Conservation (phyloP, 2,113 vertebrate genomes). For the Lamprologus speciosus region DNA sequence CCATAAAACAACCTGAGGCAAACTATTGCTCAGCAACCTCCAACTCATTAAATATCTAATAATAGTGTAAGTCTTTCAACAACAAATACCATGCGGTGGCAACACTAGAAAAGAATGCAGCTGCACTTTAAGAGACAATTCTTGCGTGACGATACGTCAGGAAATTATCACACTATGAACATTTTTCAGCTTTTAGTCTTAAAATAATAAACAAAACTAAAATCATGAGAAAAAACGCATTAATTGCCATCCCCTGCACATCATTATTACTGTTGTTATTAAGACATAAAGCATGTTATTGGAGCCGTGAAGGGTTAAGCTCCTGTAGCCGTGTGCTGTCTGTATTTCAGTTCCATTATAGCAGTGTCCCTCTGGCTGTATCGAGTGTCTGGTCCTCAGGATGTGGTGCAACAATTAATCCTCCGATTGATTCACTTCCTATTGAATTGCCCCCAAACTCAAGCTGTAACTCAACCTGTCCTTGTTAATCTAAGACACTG, state of each 20-base stretch:
- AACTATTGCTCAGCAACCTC: neutral
- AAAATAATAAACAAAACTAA: neutral
- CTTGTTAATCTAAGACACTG: conserved; percentile 57
- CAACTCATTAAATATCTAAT: neutral
- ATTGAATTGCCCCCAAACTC: conserved; percentile 74
- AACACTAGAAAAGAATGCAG: neutral
- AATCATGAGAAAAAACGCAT: rapidly evolving
- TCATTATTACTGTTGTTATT: neutral
- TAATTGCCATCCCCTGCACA: neutral
- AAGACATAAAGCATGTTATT: neutral
- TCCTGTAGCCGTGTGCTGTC: conserved; percentile 13
- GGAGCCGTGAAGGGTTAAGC: conserved; percentile 31
- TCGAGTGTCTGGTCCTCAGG: conserved; percentile 70
- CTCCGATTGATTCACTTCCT: conserved; percentile 78
- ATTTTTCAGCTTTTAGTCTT: neutral
- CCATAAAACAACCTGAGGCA: neutral
- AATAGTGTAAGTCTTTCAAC: neutral
- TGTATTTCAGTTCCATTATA: conserved; percentile 61
- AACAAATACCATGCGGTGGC: neutral
- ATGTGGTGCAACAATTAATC: conserved; percentile 77
- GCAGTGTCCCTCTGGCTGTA: conserved; percentile 63
- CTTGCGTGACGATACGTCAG: neutral
- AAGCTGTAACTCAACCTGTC: conserved; percentile 71
- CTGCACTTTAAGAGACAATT: neutral
- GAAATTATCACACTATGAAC: neutral